Conservation (phyloP, 2,797 vertebrate genomes). For the Lateolabrax maculatus region DNA sequence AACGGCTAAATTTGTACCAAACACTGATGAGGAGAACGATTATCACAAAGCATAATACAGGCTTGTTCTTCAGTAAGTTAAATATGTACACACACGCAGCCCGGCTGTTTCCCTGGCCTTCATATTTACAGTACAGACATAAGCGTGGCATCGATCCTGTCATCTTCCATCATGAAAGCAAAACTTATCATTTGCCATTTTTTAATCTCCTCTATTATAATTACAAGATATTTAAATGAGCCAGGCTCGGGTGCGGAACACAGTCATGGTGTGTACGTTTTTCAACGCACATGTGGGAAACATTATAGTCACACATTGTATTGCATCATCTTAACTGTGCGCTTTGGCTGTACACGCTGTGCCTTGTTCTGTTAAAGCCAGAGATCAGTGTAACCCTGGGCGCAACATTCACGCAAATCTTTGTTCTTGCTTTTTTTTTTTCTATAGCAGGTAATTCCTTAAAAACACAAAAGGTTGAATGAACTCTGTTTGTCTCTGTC, state of each 20-base stretch:
- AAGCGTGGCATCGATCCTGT: not conserved
- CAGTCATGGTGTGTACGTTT: not conserved
- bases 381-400: not conserved
- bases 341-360: not conserved
- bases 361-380: not conserved
- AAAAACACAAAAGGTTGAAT: not conserved
- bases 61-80: not conserved
- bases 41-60: not conserved
- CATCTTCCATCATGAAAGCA: not conserved
- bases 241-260: not conserved
- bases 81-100: not conserved
- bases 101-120: too few species aligned
- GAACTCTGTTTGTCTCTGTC: not conserved
- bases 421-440: not conserved
- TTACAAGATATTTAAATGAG: constrained; percentile 4
- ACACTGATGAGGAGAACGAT: not conserved
- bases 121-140: too few species aligned
- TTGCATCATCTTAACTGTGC: constrained; percentile 41
- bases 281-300: constrained; percentile 21
- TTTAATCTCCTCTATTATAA: not conserved
- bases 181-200: not conserved
- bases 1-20: not conserved
- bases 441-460: not conserved
- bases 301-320: not conserved
- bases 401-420: not conserved